phyloP scores from a whole-genome alignment of 2,797 vertebrate genomes.

The Halcyon smyrnensis region DNA sequence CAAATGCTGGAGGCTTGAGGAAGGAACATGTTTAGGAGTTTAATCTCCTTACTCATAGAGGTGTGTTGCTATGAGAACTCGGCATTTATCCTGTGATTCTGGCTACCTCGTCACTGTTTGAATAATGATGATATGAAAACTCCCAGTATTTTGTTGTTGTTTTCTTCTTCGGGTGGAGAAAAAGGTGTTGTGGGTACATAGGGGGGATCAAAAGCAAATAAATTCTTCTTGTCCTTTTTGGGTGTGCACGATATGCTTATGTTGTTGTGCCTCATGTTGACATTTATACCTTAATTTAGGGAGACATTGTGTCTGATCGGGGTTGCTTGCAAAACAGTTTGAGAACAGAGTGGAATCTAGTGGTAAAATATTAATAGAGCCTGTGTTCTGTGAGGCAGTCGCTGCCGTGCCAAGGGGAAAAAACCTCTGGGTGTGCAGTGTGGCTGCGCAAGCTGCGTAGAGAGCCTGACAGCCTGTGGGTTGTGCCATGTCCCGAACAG shows the following conservation, averaged over 20 bases:
- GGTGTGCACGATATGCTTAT: neutral
- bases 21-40: neutral
- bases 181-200: neutral
- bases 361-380: conserved; percentile 37
- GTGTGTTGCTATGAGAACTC: conserved; percentile 67
- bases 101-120: conserved; percentile 15
- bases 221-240: neutral
- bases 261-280: neutral
- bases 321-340: conserved; percentile 9
- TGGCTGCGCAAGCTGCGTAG: neutral
- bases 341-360: neutral
- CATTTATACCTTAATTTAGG: conserved; percentile 28
- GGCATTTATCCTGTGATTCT: conserved; percentile 29
- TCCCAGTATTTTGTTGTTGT: conserved; percentile 30
- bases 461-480: neutral
- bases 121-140: conserved; percentile 13
- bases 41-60: conserved; percentile 45
- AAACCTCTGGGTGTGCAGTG: neutral
- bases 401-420: neutral
- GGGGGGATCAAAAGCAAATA: neutral
- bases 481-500: neutral
- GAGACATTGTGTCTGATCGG: neutral
- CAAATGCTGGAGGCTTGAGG: neutral
- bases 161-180: conserved; percentile 9
- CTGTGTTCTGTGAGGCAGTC: neutral